Evolutionary conservation across 2,113 vertebrate genomes (phyloP).

Genomic region (Haemorhous mexicanus): DNA sequence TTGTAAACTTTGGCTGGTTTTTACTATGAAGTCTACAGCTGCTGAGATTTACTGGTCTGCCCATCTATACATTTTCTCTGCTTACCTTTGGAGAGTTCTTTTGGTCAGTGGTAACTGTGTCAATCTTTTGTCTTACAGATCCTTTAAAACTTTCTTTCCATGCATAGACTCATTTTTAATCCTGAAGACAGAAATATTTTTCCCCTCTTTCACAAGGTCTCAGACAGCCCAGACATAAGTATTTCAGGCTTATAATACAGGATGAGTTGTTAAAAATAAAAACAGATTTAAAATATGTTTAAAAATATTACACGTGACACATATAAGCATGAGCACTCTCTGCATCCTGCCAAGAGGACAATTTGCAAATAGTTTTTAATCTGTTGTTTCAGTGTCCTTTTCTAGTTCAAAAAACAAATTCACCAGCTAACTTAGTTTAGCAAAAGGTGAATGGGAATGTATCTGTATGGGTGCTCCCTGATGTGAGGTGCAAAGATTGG

Average conservation of each 20-base stretch:
- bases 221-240: neutral
- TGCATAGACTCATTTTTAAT: neutral
- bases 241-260: neutral
- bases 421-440: neutral
- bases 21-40: neutral
- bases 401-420: neutral
- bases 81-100: neutral
- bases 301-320: neutral
- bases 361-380: neutral
- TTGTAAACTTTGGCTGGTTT: neutral
- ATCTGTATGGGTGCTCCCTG: neutral
- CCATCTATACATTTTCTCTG: neutral
- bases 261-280: neutral
- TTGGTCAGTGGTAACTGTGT: neutral
- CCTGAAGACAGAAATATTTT: neutral
- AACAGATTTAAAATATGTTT: neutral
- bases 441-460: neutral
- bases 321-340: neutral
- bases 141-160: neutral
- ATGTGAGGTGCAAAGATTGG: neutral
- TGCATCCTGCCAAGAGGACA: neutral
- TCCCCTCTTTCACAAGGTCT: neutral
- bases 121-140: neutral
- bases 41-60: neutral
- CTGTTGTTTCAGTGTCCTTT: neutral